A percentile compares a stretch with the other conserved stretches of the same genome.
Evolutionary conservation across 2,797 vertebrate species (phyloP).

Genomic region (Gadopsis marmoratus): DNA sequence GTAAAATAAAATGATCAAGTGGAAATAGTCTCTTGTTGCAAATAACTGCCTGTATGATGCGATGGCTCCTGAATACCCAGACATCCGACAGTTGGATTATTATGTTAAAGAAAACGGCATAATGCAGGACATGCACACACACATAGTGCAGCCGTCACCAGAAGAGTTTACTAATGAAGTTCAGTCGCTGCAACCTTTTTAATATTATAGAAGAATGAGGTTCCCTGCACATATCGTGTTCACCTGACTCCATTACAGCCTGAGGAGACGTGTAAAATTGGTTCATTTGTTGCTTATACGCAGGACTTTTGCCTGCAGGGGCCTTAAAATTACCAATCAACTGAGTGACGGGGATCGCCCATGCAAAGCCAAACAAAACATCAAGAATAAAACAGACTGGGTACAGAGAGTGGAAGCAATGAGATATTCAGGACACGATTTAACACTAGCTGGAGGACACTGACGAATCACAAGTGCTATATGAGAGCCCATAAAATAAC

Average conservation of each 20-base stretch:
- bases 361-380: constrained; percentile 46
- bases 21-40: background rate
- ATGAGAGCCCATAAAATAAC: background rate
- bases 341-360: constrained; percentile 24
- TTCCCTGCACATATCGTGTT: background rate
- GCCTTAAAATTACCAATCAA: constrained; percentile 60
- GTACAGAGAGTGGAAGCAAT: background rate
- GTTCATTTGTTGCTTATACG: constrained; percentile 49
- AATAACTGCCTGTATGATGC: background rate
- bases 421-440: background rate
- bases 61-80: background rate
- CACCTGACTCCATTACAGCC: constrained; percentile 34
- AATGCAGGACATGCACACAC: background rate
- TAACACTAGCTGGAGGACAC: background rate
- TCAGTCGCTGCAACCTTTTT: background rate
- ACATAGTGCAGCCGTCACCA: background rate
- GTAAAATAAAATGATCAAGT: background rate
- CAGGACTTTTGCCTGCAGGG: constrained; percentile 43
- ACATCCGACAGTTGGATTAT: background rate
- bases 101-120: no score
- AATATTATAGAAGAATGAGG: background rate
- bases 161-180: constrained; percentile 4
- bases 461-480: background rate
- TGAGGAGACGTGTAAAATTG: constrained; percentile 43
- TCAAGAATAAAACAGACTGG: background rate